phyloP scores from a whole-genome alignment of 1,140 invertebrate genomes.

The Argopecten irradians region DNA sequence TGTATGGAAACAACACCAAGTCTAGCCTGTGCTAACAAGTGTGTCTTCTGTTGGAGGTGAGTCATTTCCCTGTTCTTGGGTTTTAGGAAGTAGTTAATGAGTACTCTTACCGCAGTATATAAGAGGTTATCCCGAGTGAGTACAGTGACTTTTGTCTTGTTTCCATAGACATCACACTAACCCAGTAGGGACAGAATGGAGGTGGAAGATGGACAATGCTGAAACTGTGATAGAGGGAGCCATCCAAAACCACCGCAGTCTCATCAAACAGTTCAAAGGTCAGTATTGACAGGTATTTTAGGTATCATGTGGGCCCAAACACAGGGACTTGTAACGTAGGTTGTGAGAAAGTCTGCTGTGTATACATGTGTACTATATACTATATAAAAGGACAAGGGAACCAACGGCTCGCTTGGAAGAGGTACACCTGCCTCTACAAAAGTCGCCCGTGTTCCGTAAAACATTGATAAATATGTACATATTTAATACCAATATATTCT shows the following conservation, averaged over 20 bases:
- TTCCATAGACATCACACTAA: constrained; percentile 82
- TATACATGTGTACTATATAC: too few relatives aligned
- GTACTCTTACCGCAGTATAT: not conserved
- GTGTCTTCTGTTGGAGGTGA: constrained; percentile 84
- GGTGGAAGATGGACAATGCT: constrained; percentile 82
- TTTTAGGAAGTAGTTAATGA: not conserved
- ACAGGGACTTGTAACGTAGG: too few relatives aligned
- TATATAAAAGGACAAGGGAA: too few relatives aligned
- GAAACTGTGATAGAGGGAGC: constrained; percentile 80
- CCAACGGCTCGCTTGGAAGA: too few relatives aligned
- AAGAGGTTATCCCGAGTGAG: not conserved
- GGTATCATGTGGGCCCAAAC: too few relatives aligned
- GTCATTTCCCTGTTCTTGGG: constrained; percentile 18
- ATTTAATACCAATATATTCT: too few relatives aligned
- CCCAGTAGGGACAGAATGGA: constrained; percentile 85
- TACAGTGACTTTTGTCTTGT: constrained; percentile 39
- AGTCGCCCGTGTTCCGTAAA: too few relatives aligned
- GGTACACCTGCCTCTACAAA: too few relatives aligned
- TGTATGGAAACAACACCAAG: constrained; percentile 84
- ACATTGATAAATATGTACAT: too few relatives aligned
- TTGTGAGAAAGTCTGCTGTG: too few relatives aligned
- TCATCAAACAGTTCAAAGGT: constrained; percentile 83
- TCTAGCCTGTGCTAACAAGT: constrained; percentile 84
- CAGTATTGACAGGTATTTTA: too few relatives aligned
- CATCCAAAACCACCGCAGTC: constrained; percentile 80